Evolutionary conservation across 2,113 vertebrate genomes (phyloP).

Genomic region (Camelus dromedarius): DNA sequence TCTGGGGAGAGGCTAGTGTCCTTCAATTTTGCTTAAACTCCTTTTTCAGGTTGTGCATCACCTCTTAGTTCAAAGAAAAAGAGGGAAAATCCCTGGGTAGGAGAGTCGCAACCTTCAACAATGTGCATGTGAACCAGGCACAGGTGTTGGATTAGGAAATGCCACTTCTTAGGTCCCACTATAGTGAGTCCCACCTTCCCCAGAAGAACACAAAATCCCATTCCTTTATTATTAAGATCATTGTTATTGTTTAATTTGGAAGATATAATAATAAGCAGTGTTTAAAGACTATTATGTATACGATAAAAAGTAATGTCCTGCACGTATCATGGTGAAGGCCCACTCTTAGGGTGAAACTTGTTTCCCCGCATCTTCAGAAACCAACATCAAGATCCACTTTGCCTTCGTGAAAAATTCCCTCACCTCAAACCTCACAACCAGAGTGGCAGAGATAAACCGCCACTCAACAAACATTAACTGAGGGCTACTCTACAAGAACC

Average conservation of each 20-base stretch:
- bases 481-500: neutral
- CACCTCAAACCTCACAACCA: neutral
- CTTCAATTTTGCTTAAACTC: neutral
- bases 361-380: conserved; percentile 44
- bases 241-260: neutral
- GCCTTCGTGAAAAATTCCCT: neutral
- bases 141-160: neutral
- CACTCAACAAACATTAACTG: neutral
- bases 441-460: neutral
- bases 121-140: neutral
- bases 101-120: neutral
- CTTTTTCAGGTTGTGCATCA: neutral
- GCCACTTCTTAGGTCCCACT: neutral
- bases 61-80: neutral
- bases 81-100: neutral
- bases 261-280: neutral
- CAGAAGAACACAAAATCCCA: neutral
- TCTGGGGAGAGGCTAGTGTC: neutral
- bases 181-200: neutral
- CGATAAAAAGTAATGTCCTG: neutral
- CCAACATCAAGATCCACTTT: conserved; percentile 11
- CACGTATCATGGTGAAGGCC: neutral
- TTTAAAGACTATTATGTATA: neutral
- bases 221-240: conserved; percentile 24
- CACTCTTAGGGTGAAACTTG: neutral